Conservation (phyloP, 2,797 vertebrate genomes). For the Acipenser ruthenus region DNA sequence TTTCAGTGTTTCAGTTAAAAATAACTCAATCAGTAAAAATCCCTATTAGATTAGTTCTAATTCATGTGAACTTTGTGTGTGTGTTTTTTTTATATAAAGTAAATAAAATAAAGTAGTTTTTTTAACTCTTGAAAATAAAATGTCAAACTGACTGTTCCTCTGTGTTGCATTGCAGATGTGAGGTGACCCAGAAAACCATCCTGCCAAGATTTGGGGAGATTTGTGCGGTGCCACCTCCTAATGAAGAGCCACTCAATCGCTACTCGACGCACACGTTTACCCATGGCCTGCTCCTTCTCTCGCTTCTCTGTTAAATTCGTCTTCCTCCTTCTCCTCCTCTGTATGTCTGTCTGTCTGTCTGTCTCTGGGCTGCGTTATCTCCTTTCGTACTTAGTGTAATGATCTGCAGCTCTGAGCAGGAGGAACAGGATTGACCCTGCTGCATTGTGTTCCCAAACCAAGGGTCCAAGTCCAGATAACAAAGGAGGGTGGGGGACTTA, state of each 20-base stretch:
- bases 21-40: background rate
- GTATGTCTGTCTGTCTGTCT: background rate
- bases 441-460: background rate
- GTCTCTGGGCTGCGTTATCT: background rate
- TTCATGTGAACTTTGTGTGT: background rate
- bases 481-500: background rate
- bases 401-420: background rate
- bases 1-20: background rate
- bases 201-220: slow-evolving; percentile 14
- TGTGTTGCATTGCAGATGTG: slow-evolving; percentile 47
- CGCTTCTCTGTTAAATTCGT: slow-evolving; percentile 5
- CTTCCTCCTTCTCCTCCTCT: slow-evolving; percentile 6
- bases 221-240: background rate
- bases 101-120: background rate
- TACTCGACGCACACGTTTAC: slow-evolving; percentile 36
- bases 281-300: slow-evolving; percentile 17
- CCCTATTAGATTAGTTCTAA: background rate
- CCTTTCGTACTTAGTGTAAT: background rate
- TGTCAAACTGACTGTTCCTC: background rate
- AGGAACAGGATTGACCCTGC: too few relatives aligned
- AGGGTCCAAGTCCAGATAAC: background rate
- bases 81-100: background rate
- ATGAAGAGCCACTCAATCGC: slow-evolving; percentile 32
- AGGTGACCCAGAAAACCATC: slow-evolving; percentile 17
- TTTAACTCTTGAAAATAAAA: background rate